Percentiles rank a stretch among this genome's conserved stretches.
These are phyloP conservation scores for Microcaecilia unicolor DNA, from an alignment of 2,797 vertebrate species.

Conservation along the genomic window DNA sequence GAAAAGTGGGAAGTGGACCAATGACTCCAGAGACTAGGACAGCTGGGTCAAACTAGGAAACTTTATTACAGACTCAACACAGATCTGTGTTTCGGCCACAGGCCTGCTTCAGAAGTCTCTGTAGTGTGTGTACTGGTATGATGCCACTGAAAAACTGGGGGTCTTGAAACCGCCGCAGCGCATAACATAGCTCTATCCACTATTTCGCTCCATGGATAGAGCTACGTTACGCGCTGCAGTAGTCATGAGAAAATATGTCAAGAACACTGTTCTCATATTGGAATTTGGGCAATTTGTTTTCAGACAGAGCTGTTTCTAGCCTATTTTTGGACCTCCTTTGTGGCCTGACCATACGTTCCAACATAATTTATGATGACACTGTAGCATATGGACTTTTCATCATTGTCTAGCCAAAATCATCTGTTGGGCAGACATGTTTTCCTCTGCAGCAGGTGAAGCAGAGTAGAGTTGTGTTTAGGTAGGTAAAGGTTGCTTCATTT, in stretches of 20 bases:
- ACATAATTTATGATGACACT: conserved; percentile 90
- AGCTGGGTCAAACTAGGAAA: too few species aligned
- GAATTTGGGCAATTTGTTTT: conserved; percentile 89
- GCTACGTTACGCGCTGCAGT: too few species aligned
- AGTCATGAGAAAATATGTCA: conserved; percentile 61
- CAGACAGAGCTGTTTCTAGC: conserved; percentile 65
- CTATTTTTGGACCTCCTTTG: conserved; percentile 91
- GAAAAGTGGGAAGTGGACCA: too few species aligned
- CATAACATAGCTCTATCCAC: too few species aligned
- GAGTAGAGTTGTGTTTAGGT: conserved; percentile 12
- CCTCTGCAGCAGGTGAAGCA: conserved; percentile 13
- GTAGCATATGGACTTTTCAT: conserved; percentile 94
- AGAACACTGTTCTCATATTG: conserved; percentile 67
- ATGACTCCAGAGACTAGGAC: too few species aligned
- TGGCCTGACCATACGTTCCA: conserved; percentile 73
- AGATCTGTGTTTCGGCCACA: too few species aligned
- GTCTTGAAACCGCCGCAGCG: too few species aligned
- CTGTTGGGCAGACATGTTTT: conserved; percentile 53
- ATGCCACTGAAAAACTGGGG: too few species aligned
- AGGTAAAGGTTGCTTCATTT: conserved; percentile 11
- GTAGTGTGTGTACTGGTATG: too few species aligned
- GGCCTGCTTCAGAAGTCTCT: too few species aligned
- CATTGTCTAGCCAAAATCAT: conserved; percentile 80
- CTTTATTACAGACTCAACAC: too few species aligned
- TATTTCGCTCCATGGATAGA: too few species aligned